Evolutionary conservation across 1,140 invertebrate species (phyloP), one percentile per base, ranked within the genome.

Genomic region (Diachasmimorpha longicaudata): DNA sequence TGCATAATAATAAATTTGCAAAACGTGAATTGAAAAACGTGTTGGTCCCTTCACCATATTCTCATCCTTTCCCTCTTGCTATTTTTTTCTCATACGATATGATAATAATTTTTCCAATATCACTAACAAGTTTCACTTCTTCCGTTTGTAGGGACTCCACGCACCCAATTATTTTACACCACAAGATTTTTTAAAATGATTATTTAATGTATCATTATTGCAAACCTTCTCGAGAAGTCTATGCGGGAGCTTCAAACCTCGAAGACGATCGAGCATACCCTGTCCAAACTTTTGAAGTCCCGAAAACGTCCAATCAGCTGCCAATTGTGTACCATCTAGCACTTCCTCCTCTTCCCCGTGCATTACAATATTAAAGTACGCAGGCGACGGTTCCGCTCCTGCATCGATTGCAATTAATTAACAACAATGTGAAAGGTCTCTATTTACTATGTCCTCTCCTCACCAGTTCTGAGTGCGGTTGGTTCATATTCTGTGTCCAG

Each of bases 251-350:
- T 92, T 94, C 19, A 95, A 89, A 72, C 97, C 97, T 79, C 95
- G 91, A 25, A 98, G 91, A 78, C 96, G 93, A 85, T 97, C 96
- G 80, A 98, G 92, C 83, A 98, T 92, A 69, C 95, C 95, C 90
- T 98, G 95, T 14, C 97, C 97, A 87, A 98, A 98, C 88, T 97
- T 98, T 86, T 98, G 96, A 11, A 98, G 90, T 3, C 96, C 96
- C 1, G 96, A 95, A 87, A 98, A 98, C 1, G 95, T 96, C 92
- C 95, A 97, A 82, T 98, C 96, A 23, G 96, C 96, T 14, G 96
- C 95, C 73, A 98, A 87, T 87, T 98, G 96, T 14, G 96, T 98
- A 16, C 97, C 97, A 82, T 97, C 96, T 5, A 98, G 85, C 67
- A 96, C 91, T 87, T 96, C 93, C 36, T 95, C 93, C 75, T 94